These are phyloP conservation scores for Acromyrmex echinatior DNA, from an alignment of 1,140 invertebrate species.

Conservation along the genomic window DNA sequence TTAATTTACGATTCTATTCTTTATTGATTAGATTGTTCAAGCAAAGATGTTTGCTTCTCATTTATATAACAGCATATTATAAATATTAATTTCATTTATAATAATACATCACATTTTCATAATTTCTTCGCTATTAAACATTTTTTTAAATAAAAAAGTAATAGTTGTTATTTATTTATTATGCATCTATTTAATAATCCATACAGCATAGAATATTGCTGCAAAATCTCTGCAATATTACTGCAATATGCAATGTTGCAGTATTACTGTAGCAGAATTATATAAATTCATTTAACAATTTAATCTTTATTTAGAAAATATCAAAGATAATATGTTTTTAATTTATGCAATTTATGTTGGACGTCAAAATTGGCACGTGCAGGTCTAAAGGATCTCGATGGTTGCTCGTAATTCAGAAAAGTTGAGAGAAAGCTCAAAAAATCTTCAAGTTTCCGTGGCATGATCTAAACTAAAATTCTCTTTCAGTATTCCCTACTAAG, in stretches of 20 bases:
- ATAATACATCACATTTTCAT: not conserved
- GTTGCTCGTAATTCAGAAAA: conserved; percentile 63
- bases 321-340: not conserved
- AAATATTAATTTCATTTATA: conserved; percentile 28
- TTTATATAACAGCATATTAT: not conserved
- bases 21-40: not conserved
- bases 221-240: too few relatives aligned
- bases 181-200: not conserved
- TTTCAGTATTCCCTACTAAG: conserved; percentile 36
- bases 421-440: conserved; percentile 47
- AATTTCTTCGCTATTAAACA: not conserved
- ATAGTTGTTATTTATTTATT: not conserved
- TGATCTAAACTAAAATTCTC: conserved; percentile 49
- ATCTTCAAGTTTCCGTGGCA: conserved; percentile 50
- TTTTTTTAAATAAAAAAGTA: not conserved
- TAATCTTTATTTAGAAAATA: not conserved
- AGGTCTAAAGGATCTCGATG: conserved; percentile 15
- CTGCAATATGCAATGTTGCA: too few relatives aligned
- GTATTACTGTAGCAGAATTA: too few relatives aligned
- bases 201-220: too few relatives aligned
- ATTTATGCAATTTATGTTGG: not conserved
- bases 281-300: not conserved
- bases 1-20: conserved; percentile 12
- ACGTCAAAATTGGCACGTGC: not conserved
- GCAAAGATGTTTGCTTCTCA: not conserved